Evolutionary conservation across 1,140 invertebrate species (phyloP).

Genomic region (Scylla paramamosain): DNA sequence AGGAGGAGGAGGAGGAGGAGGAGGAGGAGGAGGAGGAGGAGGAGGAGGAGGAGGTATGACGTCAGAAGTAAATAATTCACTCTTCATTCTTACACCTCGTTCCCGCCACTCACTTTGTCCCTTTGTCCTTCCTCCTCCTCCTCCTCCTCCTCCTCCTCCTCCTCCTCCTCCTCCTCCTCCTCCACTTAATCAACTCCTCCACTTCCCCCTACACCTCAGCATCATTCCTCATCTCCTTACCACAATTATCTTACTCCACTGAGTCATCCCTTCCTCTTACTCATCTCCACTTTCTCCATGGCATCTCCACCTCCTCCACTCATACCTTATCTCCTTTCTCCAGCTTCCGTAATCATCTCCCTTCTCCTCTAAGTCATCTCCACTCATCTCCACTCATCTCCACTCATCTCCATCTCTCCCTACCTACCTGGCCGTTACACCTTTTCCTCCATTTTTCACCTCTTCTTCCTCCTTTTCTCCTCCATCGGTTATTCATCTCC

Average conservation of each 20-base stretch:
- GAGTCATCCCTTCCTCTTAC: neutral
- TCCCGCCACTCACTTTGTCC: neutral
- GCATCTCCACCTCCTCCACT: neutral
- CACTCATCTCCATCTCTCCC: neutral
- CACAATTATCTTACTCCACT: neutral
- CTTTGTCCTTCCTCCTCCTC: neutral
- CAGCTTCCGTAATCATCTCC: neutral
- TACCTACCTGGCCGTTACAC: neutral
- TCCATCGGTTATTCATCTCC: neutral
- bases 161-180: constrained; percentile 15
- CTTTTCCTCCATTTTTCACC: neutral
- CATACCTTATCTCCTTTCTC: too few species aligned
- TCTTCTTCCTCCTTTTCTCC: neutral
- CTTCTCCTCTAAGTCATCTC: too few species aligned
- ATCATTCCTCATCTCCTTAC: too few species aligned
- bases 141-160: constrained; percentile 5
- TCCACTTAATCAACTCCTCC: neutral
- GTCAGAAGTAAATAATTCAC: constrained; percentile 23
- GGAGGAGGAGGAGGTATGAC: neutral
- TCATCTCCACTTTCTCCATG: neutral
- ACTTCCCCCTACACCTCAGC: neutral
- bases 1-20: neutral
- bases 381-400: constrained; percentile 14
- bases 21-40: constrained; percentile 4
- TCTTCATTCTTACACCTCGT: constrained; percentile 13